Base-by-base conservation (phyloP, 1,140 invertebrate genomes). In the Mactra quadrangularis region DNA sequence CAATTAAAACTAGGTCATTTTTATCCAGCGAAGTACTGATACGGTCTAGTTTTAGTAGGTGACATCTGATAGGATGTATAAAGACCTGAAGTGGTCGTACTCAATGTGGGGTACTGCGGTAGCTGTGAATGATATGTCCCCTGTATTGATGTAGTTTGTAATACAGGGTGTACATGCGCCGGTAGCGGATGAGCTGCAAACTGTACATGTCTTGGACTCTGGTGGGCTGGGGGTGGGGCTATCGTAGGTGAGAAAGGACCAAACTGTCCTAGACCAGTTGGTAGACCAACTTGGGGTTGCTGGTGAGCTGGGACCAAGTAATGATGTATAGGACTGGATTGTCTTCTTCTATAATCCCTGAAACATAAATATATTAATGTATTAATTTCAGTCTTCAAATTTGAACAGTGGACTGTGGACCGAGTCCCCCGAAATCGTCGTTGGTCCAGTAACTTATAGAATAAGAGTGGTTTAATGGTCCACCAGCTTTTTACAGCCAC, bases 161-260 rank as follows among this genome's bases (percentile, higher is more conserved):
- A 95, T 25, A 94, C 94, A 66, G 94, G 94, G 92, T 97, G 96
- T 93, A 97, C 95, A 92, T 97, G 97, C 11, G 97, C 96, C 77
- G 97, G 97, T 87, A 97, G 93, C 71, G 96, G 96, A 91, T 97
- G 96, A 74, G 95, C 94, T n/a, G 96, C 95, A 78, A 90, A 92
- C 86, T 96, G 92, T 70, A 97, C 95, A 85, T 96, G 96, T 86
- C 96, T 94, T 82, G 96, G 96, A 93, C 96, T 96, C 88, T 97
- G 97, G 93, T 97, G 96, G 45, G 96, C 96, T 82, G 96, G 96
- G 15, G 96, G 96, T 76, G 96, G 94, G 57, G 96, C 96, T 84
- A 96, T 95, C 91, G 95, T 96, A 91, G 93, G 94, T 91, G 94
- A 91, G 78, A 92, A 92, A 22, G 89, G 91, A 15, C 91, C 91